Base-by-base conservation (phyloP, 2,797 vertebrate genomes). In the Brachyrhaphis roseni region DNA sequence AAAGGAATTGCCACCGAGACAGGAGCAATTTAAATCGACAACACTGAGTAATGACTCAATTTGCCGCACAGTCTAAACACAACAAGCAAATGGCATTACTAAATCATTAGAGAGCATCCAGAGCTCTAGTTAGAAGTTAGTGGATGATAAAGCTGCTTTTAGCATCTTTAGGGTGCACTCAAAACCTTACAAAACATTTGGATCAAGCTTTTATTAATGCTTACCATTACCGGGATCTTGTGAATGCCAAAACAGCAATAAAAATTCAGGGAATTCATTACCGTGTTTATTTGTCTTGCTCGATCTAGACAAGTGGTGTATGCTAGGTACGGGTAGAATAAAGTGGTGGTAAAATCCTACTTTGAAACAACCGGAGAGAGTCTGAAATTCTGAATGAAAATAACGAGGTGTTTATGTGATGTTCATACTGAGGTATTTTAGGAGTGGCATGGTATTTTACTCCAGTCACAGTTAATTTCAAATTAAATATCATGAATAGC, bases 31-130 rank as follows among this genome's bases (percentile, higher is more conserved):
- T 92, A 89, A 94, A 94, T 92, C 90, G 90, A 94, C 93, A 93
- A 91, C 91, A 85, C 91, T 93, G 94, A 94, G 91, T 93, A 95
- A 93, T 94, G 92, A 92, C 92, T 94, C 92, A 94, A 94, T 94
- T 94, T 94, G 90, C 90, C 39, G 84, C 91, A 90, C 87, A 91
- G 91, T 91, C 92, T 91, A 94, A 92, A 93, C 91, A 94, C 90
- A 88, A 93, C 90, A 91, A 91, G 92, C 89, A 92, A 93, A 93
- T 89, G 87, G 93, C 89, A 91, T 93, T 93, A 92, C 92, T 93
- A 92, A 93, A 94, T 93, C 91, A 94, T 92, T 89, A 89, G 88
- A 90, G 90, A 86, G 87, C 87, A 91, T 91, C 87, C 82, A 82
- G 86, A 91, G 81, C 89, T 89, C 86, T 84, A 70, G 75, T 84